phyloP scores from a whole-genome alignment of 2,888 invertebrate genomes.

The Ennomos erosarius region DNA sequence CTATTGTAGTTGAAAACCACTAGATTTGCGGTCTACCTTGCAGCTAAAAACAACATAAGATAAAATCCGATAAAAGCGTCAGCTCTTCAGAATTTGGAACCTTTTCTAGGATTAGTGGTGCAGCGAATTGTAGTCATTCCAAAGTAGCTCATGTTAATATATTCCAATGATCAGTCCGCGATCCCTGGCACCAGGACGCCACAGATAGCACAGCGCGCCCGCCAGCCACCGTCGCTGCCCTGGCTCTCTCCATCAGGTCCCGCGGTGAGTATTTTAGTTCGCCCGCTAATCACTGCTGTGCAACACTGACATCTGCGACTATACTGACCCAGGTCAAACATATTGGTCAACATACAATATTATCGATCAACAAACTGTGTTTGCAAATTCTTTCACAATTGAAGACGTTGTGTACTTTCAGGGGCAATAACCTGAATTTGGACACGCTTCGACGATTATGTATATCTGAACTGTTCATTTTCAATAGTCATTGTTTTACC shows the following conservation, averaged over 20 bases:
- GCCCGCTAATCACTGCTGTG: background rate
- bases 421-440: slow-evolving; percentile 20
- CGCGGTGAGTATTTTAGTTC: slow-evolving; percentile 65
- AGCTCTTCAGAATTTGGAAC: too few relatives aligned
- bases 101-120: too few relatives aligned
- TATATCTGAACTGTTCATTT: background rate
- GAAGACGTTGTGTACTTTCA: slow-evolving; percentile 5
- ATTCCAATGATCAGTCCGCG: slow-evolving; percentile 37
- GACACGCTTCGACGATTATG: background rate
- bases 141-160: slow-evolving; percentile 7
- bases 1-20: too few relatives aligned
- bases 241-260: slow-evolving; percentile 76
- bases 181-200: slow-evolving; percentile 28
- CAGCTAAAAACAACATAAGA: too few relatives aligned
- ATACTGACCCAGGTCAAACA: slow-evolving; percentile 19
- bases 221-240: slow-evolving; percentile 68
- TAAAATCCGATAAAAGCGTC: too few relatives aligned
- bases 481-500: slow-evolving; percentile 9
- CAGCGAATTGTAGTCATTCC: background rate
- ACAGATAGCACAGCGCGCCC: slow-evolving; percentile 30
- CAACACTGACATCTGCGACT: slow-evolving; percentile 1
- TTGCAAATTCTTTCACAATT: slow-evolving; percentile 21
- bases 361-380: slow-evolving; percentile 19
- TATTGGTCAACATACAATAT: slow-evolving; percentile 1
- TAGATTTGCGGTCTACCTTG: too few relatives aligned